Percentiles rank a stretch among this genome's conserved stretches.
Evolutionary conservation across 1,140 invertebrate genomes (phyloP).

Genomic region (Orchestia grillus): DNA sequence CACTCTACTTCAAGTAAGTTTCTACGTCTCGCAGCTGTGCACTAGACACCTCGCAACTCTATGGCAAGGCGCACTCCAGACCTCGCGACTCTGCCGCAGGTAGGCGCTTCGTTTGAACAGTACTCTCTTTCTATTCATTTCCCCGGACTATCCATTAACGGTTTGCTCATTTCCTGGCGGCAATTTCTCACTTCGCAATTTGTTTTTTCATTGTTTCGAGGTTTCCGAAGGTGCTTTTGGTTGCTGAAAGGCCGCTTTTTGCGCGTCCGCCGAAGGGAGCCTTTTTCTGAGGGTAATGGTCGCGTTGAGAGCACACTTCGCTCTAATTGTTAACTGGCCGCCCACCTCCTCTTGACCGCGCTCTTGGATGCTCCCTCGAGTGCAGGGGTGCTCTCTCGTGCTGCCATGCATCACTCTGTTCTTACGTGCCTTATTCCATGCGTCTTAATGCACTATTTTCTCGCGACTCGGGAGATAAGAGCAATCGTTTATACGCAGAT

Average conservation of each 20-base stretch:
- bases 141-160: constrained; percentile 34
- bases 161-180: constrained; percentile 37
- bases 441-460: not conserved
- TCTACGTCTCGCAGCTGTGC: too few relatives aligned
- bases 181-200: constrained; percentile 45
- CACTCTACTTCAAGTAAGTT: too few relatives aligned
- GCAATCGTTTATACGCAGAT: not conserved
- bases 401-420: not conserved
- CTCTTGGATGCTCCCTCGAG: not conserved
- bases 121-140: constrained; percentile 40
- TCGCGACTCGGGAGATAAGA: not conserved
- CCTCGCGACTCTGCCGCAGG: not conserved
- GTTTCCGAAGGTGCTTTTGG: constrained; percentile 29
- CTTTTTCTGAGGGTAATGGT: constrained; percentile 27
- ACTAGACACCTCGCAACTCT: too few relatives aligned
- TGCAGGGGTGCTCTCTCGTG: not conserved
- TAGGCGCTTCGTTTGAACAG: not conserved
- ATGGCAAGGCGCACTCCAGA: too few relatives aligned
- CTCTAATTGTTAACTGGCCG: not conserved
- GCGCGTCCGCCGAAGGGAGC: not conserved
- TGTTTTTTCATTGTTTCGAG: constrained; percentile 44
- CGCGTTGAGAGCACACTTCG: not conserved
- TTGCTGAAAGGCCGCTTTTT: constrained; percentile 40
- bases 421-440: not conserved
- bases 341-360: not conserved